Evolutionary conservation across 2,113 vertebrate genomes (phyloP).

Genomic region (Lycaon pictus): DNA sequence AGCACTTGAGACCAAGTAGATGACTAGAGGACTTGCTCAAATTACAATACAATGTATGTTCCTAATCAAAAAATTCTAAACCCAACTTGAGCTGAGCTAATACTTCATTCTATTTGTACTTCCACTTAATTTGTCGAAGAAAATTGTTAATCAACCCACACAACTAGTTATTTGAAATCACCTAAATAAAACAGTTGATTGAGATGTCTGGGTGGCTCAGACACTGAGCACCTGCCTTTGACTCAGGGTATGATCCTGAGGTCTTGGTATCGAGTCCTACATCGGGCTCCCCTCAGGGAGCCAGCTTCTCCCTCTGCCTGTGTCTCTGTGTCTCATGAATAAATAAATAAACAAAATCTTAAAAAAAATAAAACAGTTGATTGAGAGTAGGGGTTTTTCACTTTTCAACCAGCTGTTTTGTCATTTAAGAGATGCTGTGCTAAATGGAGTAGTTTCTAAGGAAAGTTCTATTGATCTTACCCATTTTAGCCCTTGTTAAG

Average conservation of each 20-base stretch:
- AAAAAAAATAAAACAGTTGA: neutral
- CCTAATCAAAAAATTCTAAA: slow-evolving; percentile 21
- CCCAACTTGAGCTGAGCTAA: neutral
- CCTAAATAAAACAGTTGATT: neutral
- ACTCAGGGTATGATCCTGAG: too few relatives aligned
- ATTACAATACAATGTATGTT: neutral
- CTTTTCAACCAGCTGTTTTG: slow-evolving; percentile 21
- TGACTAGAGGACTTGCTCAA: neutral
- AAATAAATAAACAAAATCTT: too few relatives aligned
- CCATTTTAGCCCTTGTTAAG: neutral
- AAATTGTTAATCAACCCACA: slow-evolving; percentile 8
- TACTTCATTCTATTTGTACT: slow-evolving; percentile 44
- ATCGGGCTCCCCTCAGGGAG: too few relatives aligned
- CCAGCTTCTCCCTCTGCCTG: too few relatives aligned
- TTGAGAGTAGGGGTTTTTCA: neutral
- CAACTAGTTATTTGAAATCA: neutral
- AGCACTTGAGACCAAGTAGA: neutral
- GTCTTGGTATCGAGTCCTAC: too few relatives aligned
- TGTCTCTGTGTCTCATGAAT: too few relatives aligned
- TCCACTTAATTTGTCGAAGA: slow-evolving; percentile 12
- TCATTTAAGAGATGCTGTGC: neutral
- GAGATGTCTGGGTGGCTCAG: neutral
- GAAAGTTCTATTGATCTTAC: neutral
- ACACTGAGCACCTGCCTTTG: too few relatives aligned
- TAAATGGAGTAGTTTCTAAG: neutral